Conservation (phyloP, 2,113 vertebrate genomes). For the Tursiops truncatus region DNA sequence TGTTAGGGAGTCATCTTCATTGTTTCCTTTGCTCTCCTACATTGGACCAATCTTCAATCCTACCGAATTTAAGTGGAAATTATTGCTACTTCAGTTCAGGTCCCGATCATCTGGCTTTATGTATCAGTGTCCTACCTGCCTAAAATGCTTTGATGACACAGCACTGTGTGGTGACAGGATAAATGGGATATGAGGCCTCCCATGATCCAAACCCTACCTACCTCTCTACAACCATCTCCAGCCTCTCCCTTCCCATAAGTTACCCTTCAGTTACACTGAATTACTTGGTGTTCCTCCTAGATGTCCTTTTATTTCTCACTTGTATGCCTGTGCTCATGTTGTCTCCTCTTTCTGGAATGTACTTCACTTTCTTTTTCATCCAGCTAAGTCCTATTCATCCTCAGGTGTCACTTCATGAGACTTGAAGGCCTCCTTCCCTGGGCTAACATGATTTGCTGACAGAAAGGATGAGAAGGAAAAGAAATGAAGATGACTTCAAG, state of each 20-base stretch:
- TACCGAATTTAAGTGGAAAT: not conserved
- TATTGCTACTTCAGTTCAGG: not conserved
- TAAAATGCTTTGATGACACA: not conserved
- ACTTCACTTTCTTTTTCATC: not conserved
- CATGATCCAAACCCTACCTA: not conserved
- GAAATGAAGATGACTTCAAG: not conserved
- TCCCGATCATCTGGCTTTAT: not conserved
- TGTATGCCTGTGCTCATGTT: not conserved
- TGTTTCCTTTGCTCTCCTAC: not conserved
- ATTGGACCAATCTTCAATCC: not conserved
- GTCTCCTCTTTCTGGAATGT: not conserved
- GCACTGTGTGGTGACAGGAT: not conserved
- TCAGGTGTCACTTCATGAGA: not conserved
- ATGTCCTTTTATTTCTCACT: not conserved
- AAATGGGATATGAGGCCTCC: not conserved
- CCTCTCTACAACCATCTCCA: not conserved
- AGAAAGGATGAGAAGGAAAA: not conserved
- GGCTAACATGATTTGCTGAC: not conserved
- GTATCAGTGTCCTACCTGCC: not conserved
- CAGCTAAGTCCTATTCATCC: not conserved
- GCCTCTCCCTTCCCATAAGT: not conserved
- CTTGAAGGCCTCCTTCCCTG: not conserved
- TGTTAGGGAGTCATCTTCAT: not conserved
- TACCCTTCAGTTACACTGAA: not conserved
- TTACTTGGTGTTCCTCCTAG: not conserved